A percentile compares a stretch with the other conserved stretches of the same genome.
These are phyloP conservation scores for Mola mola DNA, from an alignment of 2,113 vertebrate genomes.

Conservation along the genomic window DNA sequence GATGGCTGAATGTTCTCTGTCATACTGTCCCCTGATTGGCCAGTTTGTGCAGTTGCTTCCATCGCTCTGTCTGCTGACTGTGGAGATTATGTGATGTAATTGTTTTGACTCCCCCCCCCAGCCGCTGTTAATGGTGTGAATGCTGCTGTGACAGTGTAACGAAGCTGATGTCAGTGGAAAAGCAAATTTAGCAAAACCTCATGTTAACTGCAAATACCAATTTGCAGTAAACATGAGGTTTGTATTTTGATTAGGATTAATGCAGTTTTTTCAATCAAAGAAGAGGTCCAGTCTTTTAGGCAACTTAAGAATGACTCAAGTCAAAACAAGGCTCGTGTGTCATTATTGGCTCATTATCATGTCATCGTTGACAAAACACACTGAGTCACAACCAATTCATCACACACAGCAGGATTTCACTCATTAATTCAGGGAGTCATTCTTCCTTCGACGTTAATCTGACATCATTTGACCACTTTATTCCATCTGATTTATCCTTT, in stretches of 20 bases:
- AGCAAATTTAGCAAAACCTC: conserved; percentile 12
- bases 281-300: neutral
- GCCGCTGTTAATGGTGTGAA: conserved; percentile 45
- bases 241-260: conserved; percentile 2
- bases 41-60: conserved; percentile 46
- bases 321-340: conserved; percentile 10
- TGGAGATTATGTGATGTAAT: conserved; percentile 64
- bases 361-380: conserved; percentile 29
- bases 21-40: conserved; percentile 46
- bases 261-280: neutral
- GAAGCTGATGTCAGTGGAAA: conserved; percentile 19
- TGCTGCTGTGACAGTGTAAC: conserved; percentile 45
- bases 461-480: conserved; percentile 26
- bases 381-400: conserved; percentile 53
- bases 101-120: conserved; percentile 56
- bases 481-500: neutral
- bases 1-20: conserved; percentile 2
- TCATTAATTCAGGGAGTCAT: conserved; percentile 16
- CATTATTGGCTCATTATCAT: conserved; percentile 27
- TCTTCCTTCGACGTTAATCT: conserved; percentile 23
- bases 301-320: neutral
- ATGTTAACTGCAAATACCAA: neutral
- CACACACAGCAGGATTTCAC: too few relatives aligned
- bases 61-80: conserved; percentile 56
- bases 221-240: neutral